phyloP scores from a whole-genome alignment of 2,888 invertebrate genomes.

The Gnatocerus cornutus region DNA sequence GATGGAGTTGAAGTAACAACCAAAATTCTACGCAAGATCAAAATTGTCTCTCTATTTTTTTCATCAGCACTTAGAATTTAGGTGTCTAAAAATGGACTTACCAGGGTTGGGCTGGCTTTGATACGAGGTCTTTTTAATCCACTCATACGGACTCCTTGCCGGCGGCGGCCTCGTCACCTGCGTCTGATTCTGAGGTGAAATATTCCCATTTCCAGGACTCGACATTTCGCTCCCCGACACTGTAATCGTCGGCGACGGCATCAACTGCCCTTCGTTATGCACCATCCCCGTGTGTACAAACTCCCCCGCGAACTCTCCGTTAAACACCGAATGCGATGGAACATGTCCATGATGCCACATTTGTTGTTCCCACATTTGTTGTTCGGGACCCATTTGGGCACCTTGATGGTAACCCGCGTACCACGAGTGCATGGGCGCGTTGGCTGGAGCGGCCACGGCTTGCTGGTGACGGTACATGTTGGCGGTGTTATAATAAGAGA shows the following conservation, averaged over 20 bases:
- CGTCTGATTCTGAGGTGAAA: conserved; percentile 65
- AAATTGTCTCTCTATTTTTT: no score
- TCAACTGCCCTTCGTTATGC: conserved; percentile 66
- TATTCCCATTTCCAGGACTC: conserved; percentile 71
- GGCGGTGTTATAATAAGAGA: conserved; percentile 82
- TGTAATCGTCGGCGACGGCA: conserved; percentile 76
- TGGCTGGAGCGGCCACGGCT: conserved; percentile 66
- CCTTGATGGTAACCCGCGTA: conserved; percentile 72
- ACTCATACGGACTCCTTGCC: conserved; percentile 88
- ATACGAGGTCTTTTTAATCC: conserved; percentile 94
- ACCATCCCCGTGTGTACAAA: conserved; percentile 64
- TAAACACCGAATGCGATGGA: conserved; percentile 68
- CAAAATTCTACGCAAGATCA: no score
- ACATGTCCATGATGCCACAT: conserved; percentile 68
- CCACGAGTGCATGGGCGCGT: conserved; percentile 67
- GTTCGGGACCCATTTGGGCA: conserved; percentile 60
- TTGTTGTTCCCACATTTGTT: conserved; percentile 70
- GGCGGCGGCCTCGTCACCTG: conserved; percentile 75
- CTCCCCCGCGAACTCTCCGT: conserved; percentile 69
- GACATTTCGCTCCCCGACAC: conserved; percentile 76
- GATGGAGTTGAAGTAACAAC: no score
- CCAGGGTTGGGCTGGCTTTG: conserved; percentile 90
- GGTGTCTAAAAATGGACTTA: no score
- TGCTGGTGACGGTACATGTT: conserved; percentile 73
- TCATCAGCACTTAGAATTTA: no score